Percentiles rank a stretch among this genome's conserved stretches.
Conservation (phyloP, 2,888 invertebrate species). For the Meganola albula region DNA sequence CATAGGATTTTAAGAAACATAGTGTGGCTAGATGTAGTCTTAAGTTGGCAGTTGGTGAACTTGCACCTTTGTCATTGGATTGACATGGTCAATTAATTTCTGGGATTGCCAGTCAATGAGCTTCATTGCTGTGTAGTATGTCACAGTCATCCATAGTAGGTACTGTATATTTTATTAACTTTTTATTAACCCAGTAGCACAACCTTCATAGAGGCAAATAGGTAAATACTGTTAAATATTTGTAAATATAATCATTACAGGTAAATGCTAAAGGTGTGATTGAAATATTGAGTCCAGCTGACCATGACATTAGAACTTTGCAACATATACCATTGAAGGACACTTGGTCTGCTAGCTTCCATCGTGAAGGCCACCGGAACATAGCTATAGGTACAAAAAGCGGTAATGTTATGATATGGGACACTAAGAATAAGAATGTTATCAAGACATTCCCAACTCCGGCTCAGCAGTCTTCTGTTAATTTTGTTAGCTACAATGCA, state of each 20-base stretch:
- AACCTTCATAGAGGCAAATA: too few species aligned
- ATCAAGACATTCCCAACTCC: conserved; percentile 65
- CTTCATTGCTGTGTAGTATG: too few species aligned
- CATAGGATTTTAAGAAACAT: too few species aligned
- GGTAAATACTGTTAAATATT: too few species aligned
- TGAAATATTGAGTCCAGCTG: conserved; percentile 62
- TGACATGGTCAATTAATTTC: conserved; percentile 7
- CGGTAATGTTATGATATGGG: conserved; percentile 71
- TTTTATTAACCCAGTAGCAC: too few species aligned
- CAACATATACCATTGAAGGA: conserved; percentile 68
- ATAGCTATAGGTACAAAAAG: conserved; percentile 65
- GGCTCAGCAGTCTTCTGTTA: conserved; percentile 54
- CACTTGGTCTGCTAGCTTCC: conserved; percentile 68
- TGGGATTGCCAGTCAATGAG: conserved; percentile 28
- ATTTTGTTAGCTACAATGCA: conserved; percentile 64
- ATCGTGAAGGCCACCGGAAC: conserved; percentile 65
- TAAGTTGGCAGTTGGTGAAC: too few species aligned
- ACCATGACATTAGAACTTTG: conserved; percentile 61
- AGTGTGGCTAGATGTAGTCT: too few species aligned
- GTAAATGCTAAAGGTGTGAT: conserved; percentile 64
- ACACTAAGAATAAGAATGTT: conserved; percentile 66
- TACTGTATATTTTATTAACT: too few species aligned
- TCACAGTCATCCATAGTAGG: too few species aligned
- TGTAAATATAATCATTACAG: too few species aligned
- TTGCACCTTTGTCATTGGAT: not conserved